A percentile compares a stretch with the other conserved stretches of the same genome.
These are phyloP conservation scores for Sphaerophoria taeniata DNA, from an alignment of 2,888 invertebrate species.

Conservation along the genomic window DNA sequence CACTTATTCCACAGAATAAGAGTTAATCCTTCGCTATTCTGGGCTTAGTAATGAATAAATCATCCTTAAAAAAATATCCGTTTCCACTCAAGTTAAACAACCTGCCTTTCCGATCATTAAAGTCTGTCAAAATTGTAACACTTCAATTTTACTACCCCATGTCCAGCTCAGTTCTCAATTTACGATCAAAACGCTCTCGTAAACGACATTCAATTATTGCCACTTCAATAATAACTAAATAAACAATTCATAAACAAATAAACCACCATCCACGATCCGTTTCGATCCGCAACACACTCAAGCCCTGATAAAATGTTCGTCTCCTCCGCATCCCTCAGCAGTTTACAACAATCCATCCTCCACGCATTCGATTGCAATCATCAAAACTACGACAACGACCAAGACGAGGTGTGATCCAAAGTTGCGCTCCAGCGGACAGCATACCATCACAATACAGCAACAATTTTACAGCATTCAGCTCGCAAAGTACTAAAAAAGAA, in stretches of 20 bases:
- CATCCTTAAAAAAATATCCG: too few relatives aligned
- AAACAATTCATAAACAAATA: slow-evolving; percentile 72
- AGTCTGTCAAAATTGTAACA: neutral
- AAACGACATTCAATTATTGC: slow-evolving; percentile 51
- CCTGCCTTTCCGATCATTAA: neutral
- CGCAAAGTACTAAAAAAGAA: slow-evolving; percentile 2
- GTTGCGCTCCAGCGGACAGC: slow-evolving; percentile 35
- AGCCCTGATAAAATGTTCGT: neutral
- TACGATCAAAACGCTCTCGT: slow-evolving; percentile 36
- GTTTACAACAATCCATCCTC: slow-evolving; percentile 30
- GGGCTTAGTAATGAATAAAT: too few relatives aligned
- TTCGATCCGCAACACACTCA: neutral
- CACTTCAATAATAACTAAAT: slow-evolving; percentile 67
- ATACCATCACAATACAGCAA: slow-evolving; percentile 14
- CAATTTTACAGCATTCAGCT: neutral
- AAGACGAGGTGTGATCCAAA: slow-evolving; percentile 70
- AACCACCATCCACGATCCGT: slow-evolving; percentile 30
- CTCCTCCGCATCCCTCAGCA: slow-evolving; percentile 43
- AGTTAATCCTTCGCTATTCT: too few relatives aligned
- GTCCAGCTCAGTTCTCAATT: slow-evolving; percentile 33
- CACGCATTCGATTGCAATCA: slow-evolving; percentile 70
- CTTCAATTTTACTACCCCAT: neutral
- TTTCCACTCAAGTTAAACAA: too few relatives aligned
- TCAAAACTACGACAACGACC: slow-evolving; percentile 53
- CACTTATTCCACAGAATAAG: too few relatives aligned